These are phyloP conservation scores for Sisyra terminalis DNA, from an alignment of 2,888 invertebrate species.

Conservation along the genomic window DNA sequence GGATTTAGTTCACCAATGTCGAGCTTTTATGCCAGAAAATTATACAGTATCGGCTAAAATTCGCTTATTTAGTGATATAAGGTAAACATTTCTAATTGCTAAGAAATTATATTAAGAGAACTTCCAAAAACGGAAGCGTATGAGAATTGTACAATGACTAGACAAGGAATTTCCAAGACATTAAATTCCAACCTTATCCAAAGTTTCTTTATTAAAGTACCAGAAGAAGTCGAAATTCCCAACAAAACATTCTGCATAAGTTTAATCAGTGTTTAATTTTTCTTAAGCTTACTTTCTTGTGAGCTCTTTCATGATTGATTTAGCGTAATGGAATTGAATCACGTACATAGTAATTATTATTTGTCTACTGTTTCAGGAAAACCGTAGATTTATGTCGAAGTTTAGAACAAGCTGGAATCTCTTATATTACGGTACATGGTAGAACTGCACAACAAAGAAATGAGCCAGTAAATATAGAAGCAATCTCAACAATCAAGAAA, in stretches of 20 bases:
- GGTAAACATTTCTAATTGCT: slow-evolving; percentile 20
- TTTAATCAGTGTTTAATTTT: no score
- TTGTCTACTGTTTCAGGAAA: slow-evolving; percentile 23
- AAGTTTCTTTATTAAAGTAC: no score
- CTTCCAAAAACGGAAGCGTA: neutral
- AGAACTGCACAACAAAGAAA: slow-evolving; percentile 70
- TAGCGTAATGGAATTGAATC: no score
- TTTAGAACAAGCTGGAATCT: slow-evolving; percentile 71
- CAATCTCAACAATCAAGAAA: slow-evolving; percentile 53
- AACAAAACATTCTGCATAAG: no score
- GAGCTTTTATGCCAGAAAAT: slow-evolving; percentile 48
- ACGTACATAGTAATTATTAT: neutral
- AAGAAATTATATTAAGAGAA: neutral
- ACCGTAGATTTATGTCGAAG: slow-evolving; percentile 68
- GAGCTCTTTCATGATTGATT: no score
- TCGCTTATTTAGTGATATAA: slow-evolving; percentile 54
- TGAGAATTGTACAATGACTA: no score
- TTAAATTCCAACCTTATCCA: no score
- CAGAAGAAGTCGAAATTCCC: no score
- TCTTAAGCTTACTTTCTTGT: no score
- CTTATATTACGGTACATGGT: slow-evolving; percentile 83
- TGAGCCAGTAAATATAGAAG: slow-evolving; percentile 50
- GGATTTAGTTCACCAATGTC: slow-evolving; percentile 62
- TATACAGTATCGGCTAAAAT: slow-evolving; percentile 90
- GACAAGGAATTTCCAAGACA: no score